Conservation (phyloP, 2,113 vertebrate species). For the Mobula birostris region DNA sequence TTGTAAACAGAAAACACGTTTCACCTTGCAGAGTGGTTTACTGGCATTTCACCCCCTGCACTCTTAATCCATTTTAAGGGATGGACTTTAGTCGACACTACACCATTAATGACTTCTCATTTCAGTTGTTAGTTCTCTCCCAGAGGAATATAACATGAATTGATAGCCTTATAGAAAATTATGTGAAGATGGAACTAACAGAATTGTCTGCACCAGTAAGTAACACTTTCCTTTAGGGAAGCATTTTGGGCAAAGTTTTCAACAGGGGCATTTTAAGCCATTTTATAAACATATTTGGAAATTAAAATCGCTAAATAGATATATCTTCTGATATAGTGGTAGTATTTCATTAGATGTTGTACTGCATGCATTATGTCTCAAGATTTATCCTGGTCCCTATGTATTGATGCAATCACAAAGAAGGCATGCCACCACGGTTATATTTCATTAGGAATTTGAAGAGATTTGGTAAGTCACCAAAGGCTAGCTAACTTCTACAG, state of each 20-base stretch:
- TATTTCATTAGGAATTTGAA: too few species aligned
- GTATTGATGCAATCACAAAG: too few species aligned
- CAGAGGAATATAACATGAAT: neutral
- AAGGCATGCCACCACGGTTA: too few species aligned
- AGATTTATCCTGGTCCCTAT: too few species aligned
- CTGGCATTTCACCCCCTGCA: neutral
- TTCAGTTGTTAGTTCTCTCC: neutral
- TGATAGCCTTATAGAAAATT: neutral
- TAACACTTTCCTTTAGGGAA: neutral
- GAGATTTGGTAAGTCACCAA: too few species aligned
- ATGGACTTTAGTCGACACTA: neutral
- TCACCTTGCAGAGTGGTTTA: neutral
- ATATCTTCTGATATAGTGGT: neutral
- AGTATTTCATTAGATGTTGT: neutral
- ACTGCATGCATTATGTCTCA: neutral
- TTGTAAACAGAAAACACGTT: neutral
- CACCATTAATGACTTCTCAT: neutral
- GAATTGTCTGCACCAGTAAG: neutral
- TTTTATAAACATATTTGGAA: neutral
- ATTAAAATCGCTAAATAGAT: neutral
- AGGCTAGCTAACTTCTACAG: too few species aligned
- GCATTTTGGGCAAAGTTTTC: neutral
- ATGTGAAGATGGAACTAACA: neutral
- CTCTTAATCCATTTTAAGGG: neutral
- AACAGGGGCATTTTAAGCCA: neutral